phyloP scores from a whole-genome alignment of 2,113 vertebrate genomes.

The Strigops habroptila region DNA sequence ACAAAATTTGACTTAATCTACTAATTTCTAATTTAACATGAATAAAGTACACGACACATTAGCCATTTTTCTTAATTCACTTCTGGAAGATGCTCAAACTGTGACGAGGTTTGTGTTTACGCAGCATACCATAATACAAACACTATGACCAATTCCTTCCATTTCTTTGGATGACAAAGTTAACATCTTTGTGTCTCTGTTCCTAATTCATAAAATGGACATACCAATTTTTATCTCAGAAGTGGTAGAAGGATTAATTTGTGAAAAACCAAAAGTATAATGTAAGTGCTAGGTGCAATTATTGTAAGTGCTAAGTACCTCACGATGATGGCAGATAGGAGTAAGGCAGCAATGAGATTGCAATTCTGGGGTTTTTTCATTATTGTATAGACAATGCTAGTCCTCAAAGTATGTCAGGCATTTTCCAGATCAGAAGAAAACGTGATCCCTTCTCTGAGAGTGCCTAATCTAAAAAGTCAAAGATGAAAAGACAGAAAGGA shows the following conservation, averaged over 20 bases:
- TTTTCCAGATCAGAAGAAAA: slow-evolving; percentile 56
- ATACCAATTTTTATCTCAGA: not conserved
- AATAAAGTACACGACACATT: not conserved
- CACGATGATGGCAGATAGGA: not conserved
- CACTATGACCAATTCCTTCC: not conserved
- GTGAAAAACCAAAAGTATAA: not conserved
- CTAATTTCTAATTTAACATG: not conserved
- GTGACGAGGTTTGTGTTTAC: not conserved
- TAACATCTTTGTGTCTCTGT: not conserved
- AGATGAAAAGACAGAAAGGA: slow-evolving; percentile 52
- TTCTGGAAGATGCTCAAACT: not conserved
- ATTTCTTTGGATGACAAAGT: not conserved
- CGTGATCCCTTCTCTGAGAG: slow-evolving; percentile 26
- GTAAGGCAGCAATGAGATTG: not conserved
- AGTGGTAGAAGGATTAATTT: not conserved
- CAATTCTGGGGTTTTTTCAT: not conserved
- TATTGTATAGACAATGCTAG: slow-evolving; percentile 6
- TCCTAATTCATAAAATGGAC: not conserved
- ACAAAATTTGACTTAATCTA: not conserved
- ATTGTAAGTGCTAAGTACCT: slow-evolving; percentile 15
- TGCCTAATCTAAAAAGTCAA: slow-evolving; percentile 52
- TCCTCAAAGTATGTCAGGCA: slow-evolving; percentile 28
- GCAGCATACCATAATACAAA: not conserved
- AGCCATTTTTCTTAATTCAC: not conserved
- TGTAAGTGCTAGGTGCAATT: not conserved